Base-by-base conservation (phyloP, 2,888 invertebrate genomes). In the Sinohyriopsis cumingii region DNA sequence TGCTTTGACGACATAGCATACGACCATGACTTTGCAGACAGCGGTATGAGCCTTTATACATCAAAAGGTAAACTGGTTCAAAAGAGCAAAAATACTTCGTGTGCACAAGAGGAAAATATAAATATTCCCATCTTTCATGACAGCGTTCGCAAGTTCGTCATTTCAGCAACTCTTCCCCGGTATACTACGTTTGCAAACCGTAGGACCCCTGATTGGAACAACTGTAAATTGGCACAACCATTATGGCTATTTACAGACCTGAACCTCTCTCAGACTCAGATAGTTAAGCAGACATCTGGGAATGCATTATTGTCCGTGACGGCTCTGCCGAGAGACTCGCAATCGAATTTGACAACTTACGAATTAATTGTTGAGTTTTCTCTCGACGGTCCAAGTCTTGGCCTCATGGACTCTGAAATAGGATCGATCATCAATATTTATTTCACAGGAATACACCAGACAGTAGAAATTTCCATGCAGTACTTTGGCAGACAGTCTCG, bases 21-120 rank as follows among this genome's bases (percentile, higher is more conserved):
- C 57, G 54, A 63, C 1, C 72, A 77, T 55, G 73, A 71, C 19
- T 59, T 68, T 25, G 25, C 25, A 25, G 19, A 60, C 67, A 6
- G 24, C 63, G 18, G 33, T 24, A 7, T 15, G 0, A 45, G 60
- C 18, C 53, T 9, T 1, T 22, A 55, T 12, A 60, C 66, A 15
- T 61, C 59, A 20, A 53, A 66, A 28, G 75, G 68, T 15, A 61
- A 63, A 33, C 69, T 76, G 1, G 53, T 69, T 0, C 82, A 82
- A 56, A 65, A 67, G 15, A 84, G 83, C 63, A 69, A 69, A 18
- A 62, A 55, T 9, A 82, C 82, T 20, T 62, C 24, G 15, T 84
- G 84, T 63, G 82, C 82, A 2, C 83, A 84, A 59, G 81, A 81
- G 45, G 82, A 84, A 59, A 84, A 84, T 63, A 71, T 84, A 0